These are phyloP conservation scores for Scomberomorus guttatus DNA, from an alignment of 2,797 vertebrate genomes.

Conservation along the genomic window DNA sequence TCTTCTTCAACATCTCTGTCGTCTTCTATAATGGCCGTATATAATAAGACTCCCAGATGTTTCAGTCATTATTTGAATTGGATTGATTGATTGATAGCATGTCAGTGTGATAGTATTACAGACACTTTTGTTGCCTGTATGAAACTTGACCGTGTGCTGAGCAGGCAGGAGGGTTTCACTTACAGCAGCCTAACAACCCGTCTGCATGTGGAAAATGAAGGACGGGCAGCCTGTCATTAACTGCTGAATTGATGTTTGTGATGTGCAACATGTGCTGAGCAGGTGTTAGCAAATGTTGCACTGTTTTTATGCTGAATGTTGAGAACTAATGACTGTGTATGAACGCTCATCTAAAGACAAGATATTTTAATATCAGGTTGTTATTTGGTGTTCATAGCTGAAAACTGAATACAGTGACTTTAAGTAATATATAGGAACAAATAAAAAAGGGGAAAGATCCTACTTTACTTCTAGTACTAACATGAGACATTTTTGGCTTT, in stretches of 20 bases:
- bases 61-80: neutral
- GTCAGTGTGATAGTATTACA: neutral
- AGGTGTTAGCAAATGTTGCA: neutral
- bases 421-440: too few relatives aligned
- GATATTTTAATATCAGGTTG: too few relatives aligned
- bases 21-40: neutral
- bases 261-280: neutral
- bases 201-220: neutral
- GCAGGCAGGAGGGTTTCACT: slow-evolving; percentile 13
- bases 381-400: too few relatives aligned
- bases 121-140: neutral
- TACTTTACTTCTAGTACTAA: too few relatives aligned
- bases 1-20: neutral
- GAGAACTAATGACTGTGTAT: neutral
- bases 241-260: neutral
- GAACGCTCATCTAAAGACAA: neutral
- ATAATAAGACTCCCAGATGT: neutral
- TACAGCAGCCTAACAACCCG: slow-evolving; percentile 22
- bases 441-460: too few relatives aligned
- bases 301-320: neutral
- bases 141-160: slow-evolving; percentile 11
- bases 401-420: too few relatives aligned
- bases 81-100: neutral
- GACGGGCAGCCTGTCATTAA: slow-evolving; percentile 30
- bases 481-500: too few relatives aligned